These are phyloP conservation scores for Casuarius casuarius DNA, from an alignment of 2,113 vertebrate genomes.

Conservation along the genomic window DNA sequence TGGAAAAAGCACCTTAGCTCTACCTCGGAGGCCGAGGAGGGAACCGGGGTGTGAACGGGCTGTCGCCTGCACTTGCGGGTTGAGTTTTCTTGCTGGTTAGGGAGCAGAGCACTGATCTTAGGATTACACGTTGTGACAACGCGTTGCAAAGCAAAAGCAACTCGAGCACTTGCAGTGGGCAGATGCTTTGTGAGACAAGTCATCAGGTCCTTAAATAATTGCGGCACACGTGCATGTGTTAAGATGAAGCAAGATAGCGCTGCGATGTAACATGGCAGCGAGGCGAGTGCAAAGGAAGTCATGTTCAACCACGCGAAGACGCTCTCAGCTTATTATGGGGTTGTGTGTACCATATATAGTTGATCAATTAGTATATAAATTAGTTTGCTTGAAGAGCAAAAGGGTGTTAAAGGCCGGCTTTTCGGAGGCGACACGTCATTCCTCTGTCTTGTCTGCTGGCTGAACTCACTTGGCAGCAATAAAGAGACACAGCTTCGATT, in stretches of 20 bases:
- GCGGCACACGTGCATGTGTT: neutral
- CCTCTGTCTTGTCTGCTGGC: neutral
- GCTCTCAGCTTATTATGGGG: neutral
- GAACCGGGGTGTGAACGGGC: accelerated
- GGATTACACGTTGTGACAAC: accelerated
- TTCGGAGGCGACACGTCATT: neutral
- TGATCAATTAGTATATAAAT: neutral
- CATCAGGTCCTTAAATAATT: slow-evolving; percentile 4
- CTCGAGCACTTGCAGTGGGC: neutral
- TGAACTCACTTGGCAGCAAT: neutral
- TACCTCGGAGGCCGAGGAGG: accelerated
- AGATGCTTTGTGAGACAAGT: accelerated
- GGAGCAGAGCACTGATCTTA: neutral
- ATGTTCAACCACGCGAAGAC: slow-evolving; percentile 1
- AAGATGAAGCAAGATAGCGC: slow-evolving; percentile 7
- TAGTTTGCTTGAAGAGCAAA: slow-evolving; percentile 14
- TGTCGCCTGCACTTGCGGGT: accelerated
- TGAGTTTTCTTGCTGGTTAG: neutral
- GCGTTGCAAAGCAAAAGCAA: neutral
- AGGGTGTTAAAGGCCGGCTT: neutral
- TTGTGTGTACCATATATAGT: neutral
- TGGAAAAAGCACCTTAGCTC: neutral
- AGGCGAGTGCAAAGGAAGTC: slow-evolving; percentile 44
- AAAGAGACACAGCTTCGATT: neutral
- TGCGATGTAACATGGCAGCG: neutral